Base-by-base conservation (phyloP, 2,888 invertebrate genomes). In the Galerucella pusilla region DNA sequence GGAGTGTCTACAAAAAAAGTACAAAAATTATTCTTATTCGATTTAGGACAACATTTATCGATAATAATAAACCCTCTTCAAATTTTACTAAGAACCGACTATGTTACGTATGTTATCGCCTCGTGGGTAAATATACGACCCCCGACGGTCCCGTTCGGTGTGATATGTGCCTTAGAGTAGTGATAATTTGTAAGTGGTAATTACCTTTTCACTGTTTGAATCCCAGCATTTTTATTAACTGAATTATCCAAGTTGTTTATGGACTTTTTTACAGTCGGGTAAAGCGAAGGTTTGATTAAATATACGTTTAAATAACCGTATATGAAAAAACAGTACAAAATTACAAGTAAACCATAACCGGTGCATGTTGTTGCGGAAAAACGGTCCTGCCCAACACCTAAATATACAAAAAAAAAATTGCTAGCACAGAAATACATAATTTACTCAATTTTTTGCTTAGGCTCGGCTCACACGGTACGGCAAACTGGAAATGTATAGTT, bases 1-100 rank as follows among this genome's bases (percentile, higher is more conserved):
- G 20, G 90, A 88, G 77, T 87, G 84, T 16, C 93, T 93, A 86
- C 45, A 20, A 20, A 85, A 20, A 85, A 75, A 46, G n/a, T 16
- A 60, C 14, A 28, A 25, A 16, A 2, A 68, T 57, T 64, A 57
- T 14, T 11, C 0, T 16, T 74, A 11, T 28, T 12, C 61, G 54
- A 35, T 20, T 11, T n/a, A 42, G 25, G 4, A 52, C 12, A 66
- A 49, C 52, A 66, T 28, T 28, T 28, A 28, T 5, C 4, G 4
- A 28, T 28, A 28, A 4, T 28, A 28, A 28, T 28, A 28, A 28
- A 28, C 4, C 28, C 28, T 5, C 28, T 28, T 28, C 28, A 28
- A 28, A 28, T 28, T 5, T 28, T 28, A 28, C 28, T 28, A 28
- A 28, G 4, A 4, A 28, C 28, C 28, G 28, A n/a, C n/a, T n/a